Evolutionary conservation across 2,797 vertebrate genomes (phyloP).

Genomic region (Pangasius sanitwongsei): DNA sequence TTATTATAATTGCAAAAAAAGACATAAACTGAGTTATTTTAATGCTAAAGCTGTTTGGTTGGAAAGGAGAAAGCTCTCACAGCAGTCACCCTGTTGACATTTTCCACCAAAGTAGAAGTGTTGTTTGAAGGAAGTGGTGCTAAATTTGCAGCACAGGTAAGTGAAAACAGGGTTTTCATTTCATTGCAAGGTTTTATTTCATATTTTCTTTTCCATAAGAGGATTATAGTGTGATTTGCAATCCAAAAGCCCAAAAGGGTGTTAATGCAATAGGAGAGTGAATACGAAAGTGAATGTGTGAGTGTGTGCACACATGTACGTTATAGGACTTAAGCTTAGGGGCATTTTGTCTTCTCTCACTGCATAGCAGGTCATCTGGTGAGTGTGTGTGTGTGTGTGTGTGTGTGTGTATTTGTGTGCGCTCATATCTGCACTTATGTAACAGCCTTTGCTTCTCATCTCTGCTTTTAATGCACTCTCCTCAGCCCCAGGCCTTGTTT

Average conservation of each 20-base stretch:
- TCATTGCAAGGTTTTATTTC: neutral
- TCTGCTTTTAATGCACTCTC: constrained; percentile 72
- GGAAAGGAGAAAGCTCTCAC: neutral
- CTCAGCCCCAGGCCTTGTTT: constrained; percentile 82
- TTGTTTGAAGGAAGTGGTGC: neutral
- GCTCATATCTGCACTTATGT: constrained; percentile 44
- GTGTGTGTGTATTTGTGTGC: neutral
- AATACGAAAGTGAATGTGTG: neutral
- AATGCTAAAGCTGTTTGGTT: neutral
- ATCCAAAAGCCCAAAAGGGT: constrained; percentile 22
- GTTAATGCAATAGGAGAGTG: constrained; percentile 22
- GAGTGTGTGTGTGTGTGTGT: constrained; percentile 47
- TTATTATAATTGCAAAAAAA: neutral
- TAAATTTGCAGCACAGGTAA: neutral
- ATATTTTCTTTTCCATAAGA: neutral
- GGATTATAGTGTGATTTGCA: neutral
- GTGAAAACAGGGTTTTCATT: neutral
- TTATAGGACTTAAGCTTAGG: constrained; percentile 71
- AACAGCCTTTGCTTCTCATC: constrained; percentile 70
- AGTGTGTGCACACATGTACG: constrained; percentile 28
- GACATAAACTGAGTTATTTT: neutral
- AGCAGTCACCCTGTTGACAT: neutral
- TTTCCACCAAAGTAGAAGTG: neutral
- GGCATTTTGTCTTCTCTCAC: constrained; percentile 64
- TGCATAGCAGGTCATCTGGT: constrained; percentile 49